These are phyloP conservation scores for Venusia cambrica DNA, from an alignment of 2,888 invertebrate genomes.

Conservation along the genomic window DNA sequence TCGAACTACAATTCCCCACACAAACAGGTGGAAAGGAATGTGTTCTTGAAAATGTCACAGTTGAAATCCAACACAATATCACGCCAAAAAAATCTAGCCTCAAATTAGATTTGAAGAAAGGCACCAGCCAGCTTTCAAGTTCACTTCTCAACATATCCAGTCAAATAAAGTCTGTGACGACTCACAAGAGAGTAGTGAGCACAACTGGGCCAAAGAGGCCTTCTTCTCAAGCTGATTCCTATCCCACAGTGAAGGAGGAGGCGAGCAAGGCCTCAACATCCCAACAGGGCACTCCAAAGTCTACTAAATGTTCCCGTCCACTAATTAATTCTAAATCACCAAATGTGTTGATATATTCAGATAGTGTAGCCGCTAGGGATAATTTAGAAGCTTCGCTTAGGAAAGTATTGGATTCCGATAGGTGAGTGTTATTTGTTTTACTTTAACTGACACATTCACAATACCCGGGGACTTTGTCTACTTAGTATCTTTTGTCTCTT, in stretches of 20 bases:
- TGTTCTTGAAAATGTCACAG: conserved; percentile 70
- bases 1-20: conserved; percentile 25
- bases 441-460: no score
- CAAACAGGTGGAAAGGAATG: conserved; percentile 51
- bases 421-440: conserved; percentile 66
- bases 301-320: conserved; percentile 73
- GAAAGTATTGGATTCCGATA: conserved; percentile 85
- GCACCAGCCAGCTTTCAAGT: conserved; percentile 66
- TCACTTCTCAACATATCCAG: conserved; percentile 73
- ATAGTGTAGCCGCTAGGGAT: conserved; percentile 87
- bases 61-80: conserved; percentile 75
- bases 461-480: no score
- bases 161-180: conserved; percentile 74
- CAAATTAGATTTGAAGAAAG: conserved; percentile 69
- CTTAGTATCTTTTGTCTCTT: no score
- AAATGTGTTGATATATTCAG: conserved; percentile 90
- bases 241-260: conserved; percentile 54
- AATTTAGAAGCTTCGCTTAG: conserved; percentile 86
- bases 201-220: conserved; percentile 68
- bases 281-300: conserved; percentile 59
- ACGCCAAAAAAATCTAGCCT: conserved; percentile 74
- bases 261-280: conserved; percentile 44
- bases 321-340: conserved; percentile 85
- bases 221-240: conserved; percentile 50
- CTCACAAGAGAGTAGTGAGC: conserved; percentile 71